Evolutionary conservation across 1,140 invertebrate species (phyloP).

Genomic region (Sesamia nonagrioides): DNA sequence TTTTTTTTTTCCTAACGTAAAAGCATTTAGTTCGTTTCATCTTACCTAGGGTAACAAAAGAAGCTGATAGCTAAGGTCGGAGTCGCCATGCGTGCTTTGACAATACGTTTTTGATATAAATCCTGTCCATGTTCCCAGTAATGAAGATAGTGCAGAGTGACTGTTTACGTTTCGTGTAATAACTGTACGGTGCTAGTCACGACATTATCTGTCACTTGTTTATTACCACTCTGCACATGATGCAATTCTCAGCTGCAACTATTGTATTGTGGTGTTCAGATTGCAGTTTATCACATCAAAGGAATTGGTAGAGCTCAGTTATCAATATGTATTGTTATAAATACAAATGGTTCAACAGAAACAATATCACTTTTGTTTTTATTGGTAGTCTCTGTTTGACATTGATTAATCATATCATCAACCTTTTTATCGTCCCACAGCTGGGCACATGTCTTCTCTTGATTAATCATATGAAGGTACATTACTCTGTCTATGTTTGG

Average conservation of each 20-base stretch:
- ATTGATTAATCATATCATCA: no score
- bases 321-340: not conserved
- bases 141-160: constrained; percentile 5
- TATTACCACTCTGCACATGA: not conserved
- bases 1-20: not conserved
- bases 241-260: not conserved
- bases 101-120: constrained; percentile 52
- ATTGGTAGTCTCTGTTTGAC: no score
- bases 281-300: not conserved
- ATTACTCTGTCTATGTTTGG: no score
- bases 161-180: constrained; percentile 26
- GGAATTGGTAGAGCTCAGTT: not conserved
- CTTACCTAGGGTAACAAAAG: constrained; percentile 36
- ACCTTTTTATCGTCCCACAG: no score
- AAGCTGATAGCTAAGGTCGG: constrained; percentile 35
- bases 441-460: no score
- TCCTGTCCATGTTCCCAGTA: not conserved
- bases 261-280: not conserved
- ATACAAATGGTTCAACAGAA: no score
- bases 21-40: not conserved
- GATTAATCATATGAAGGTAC: no score
- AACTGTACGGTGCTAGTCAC: not conserved
- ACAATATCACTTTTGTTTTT: no score
- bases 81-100: constrained; percentile 81
- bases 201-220: constrained; percentile 25